phyloP scores from a whole-genome alignment of 2,797 vertebrate genomes.

The Diglossa cyanea region DNA sequence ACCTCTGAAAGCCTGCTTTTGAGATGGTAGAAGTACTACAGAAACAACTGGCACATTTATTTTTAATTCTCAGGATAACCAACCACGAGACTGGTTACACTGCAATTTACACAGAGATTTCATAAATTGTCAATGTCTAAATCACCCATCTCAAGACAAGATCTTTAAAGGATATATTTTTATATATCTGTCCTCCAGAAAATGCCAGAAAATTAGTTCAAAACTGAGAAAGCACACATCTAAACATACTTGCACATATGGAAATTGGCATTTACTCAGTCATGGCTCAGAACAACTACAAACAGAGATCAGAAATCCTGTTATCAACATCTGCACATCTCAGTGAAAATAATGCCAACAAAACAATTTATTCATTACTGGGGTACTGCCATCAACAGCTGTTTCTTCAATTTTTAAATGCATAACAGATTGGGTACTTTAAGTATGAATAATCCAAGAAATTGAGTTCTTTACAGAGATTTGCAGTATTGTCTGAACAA shows the following conservation, averaged over 20 bases:
- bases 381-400: background rate
- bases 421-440: background rate
- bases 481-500: background rate
- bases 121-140: background rate
- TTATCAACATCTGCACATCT: background rate
- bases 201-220: background rate
- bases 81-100: background rate
- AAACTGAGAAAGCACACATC: background rate
- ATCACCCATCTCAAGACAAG: background rate
- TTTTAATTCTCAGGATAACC: background rate
- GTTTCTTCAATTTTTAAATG: constrained; percentile 9
- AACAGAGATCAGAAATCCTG: constrained; percentile 1
- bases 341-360: background rate
- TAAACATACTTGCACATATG: background rate
- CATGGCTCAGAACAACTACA: background rate
- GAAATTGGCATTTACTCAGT: background rate
- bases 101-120: background rate
- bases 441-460: constrained; percentile 19
- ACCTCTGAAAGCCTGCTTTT: background rate
- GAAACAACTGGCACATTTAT: background rate
- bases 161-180: background rate
- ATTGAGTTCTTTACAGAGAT: background rate
- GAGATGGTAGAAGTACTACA: background rate
- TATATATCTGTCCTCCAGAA: background rate
- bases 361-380: background rate